Conservation (phyloP, 2,797 vertebrate species). For the Rhynchotus rufescens region DNA sequence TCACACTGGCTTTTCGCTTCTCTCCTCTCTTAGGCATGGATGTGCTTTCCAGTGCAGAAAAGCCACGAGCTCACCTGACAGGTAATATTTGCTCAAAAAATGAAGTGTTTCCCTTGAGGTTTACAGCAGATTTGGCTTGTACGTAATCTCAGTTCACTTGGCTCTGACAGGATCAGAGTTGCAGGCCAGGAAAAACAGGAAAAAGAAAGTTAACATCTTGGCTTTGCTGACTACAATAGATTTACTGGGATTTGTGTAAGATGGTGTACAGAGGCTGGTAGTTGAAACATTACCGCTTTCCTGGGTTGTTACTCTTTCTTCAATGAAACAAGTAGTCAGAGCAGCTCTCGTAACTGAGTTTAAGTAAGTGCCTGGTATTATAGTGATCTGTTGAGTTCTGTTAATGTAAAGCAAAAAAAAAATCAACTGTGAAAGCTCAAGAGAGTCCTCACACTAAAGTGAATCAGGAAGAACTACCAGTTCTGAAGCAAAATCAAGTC, state of each 20-base stretch:
- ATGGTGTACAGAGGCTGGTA: not conserved
- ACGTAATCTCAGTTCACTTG: not conserved
- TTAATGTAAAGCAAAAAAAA: not conserved
- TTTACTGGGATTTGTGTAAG: not conserved
- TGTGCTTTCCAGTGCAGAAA: constrained; percentile 27
- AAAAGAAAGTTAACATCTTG: not conserved
- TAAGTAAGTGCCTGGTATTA: not conserved
- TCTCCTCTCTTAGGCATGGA: constrained; percentile 26
- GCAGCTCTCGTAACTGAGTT: not conserved
- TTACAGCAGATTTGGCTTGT: not conserved
- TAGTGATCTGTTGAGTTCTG: not conserved
- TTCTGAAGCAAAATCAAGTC: not conserved
- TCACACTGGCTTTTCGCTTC: not conserved
- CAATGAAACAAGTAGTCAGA: not conserved
- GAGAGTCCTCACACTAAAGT: fast-evolving
- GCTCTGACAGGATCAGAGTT: not conserved
- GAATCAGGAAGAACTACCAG: not conserved
- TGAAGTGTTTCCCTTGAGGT: fast-evolving
- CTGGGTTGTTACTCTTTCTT: not conserved
- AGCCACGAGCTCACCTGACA: constrained; percentile 81
- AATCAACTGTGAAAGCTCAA: not conserved
- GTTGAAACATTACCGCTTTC: not conserved
- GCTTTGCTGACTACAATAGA: not conserved
- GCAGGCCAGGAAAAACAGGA: not conserved
- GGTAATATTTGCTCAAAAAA: constrained; percentile 60